Evolutionary conservation across 2,888 invertebrate species (phyloP), one percentile per base, ranked within the genome.

Genomic region (Anthophora plumipes): DNA sequence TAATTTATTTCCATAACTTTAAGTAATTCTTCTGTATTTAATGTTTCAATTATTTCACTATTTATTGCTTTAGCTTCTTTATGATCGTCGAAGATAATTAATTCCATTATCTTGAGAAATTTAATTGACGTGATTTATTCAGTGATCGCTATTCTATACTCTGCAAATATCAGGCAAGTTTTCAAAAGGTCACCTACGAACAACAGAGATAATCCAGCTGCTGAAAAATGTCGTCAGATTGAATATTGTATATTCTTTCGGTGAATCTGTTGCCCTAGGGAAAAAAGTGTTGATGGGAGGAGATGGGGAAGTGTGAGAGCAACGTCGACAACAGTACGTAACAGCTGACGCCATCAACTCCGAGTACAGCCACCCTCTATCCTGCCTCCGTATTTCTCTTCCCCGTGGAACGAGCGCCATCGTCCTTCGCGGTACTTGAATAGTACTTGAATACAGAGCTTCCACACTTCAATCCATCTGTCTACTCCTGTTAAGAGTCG

Each of bases 261-360:
- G 48, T 25, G 61, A 48, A 17, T 43, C 54, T 22, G 25, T 68
- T 76, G 46, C 37, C 57, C 22, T 9, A 12, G 14, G 67, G 50
- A 48, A 59, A 52, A 37, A 43, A 52, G 20, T 14, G 66, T n/a
- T 22, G 41, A 46, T 9, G 22, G 43, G 14, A 12, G 46, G 25
- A 9, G 41, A 17, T 37, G 46, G 20, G 20, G 20, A 59, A 20
- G 39, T 25, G 31, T 11, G 6, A 7, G 17, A 4, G 41, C 22
- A 57, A 70, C 67, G 85, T 86, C 89, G 90, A 87, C 90, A 90
- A 91, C 89, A 90, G 91, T 91, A 90, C 88, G 90, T 91, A 92
- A 91, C 92, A 92, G 92, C 92, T 92, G 92, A 92, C 92, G 92
- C 92, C 89, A 92, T 92, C 90, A 90, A 91, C 87, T 88, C 86